Evolutionary conservation across 2,113 vertebrate species (phyloP).

Genomic region (Burhinus oedicnemus): DNA sequence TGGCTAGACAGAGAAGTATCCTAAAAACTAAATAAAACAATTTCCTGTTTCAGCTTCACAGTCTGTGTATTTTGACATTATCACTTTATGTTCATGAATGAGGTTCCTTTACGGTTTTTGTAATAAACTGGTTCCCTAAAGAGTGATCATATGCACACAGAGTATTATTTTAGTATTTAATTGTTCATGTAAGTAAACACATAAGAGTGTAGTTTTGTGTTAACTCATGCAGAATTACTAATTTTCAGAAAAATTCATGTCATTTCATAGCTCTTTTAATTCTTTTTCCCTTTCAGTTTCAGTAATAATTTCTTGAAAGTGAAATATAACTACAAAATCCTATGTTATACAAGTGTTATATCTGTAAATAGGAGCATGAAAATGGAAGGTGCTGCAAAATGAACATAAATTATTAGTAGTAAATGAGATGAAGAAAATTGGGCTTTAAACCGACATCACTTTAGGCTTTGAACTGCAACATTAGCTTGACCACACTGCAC

Average conservation of each 20-base stretch:
- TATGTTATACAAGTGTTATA: background rate
- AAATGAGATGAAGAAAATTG: background rate
- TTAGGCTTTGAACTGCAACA: background rate
- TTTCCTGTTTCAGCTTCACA: background rate
- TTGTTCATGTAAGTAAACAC: background rate
- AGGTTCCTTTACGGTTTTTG: background rate
- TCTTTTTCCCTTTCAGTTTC: background rate
- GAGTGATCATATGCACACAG: background rate
- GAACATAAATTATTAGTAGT: background rate
- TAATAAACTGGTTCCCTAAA: background rate
- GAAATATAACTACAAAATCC: background rate
- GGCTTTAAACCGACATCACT: background rate
- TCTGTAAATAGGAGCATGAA: background rate
- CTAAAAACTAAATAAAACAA: background rate
- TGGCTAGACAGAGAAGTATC: background rate
- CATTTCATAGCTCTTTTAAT: background rate
- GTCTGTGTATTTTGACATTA: background rate
- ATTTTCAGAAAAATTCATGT: background rate
- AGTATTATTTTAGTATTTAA: background rate
- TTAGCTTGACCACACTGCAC: constrained; percentile 45
- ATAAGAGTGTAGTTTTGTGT: background rate
- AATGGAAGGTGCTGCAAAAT: background rate
- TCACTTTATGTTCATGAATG: background rate
- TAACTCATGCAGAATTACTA: background rate
- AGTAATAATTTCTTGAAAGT: background rate